Evolutionary conservation across 2,797 vertebrate genomes (phyloP), one percentile per base, ranked within the genome.

Genomic region (Muscicapa comitata): DNA sequence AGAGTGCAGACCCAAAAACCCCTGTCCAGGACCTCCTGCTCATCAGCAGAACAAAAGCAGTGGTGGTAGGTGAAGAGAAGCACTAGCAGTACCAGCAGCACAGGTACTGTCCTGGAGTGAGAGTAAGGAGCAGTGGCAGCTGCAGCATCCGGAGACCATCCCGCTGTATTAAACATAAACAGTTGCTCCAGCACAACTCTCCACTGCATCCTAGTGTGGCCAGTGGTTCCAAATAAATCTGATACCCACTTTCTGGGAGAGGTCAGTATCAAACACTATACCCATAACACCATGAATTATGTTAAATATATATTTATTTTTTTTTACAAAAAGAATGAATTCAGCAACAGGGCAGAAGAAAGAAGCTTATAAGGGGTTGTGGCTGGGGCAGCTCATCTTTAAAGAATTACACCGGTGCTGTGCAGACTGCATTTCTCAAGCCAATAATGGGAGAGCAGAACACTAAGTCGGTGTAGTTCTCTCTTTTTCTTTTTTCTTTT

Each of bases 161-260:
- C 25, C 5, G 21, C 5, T 51, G 0, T 2, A 35, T 31, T 45
- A 38, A 23, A 51, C 7, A 63, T 3, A 37, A 68, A 25, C 16
- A 43, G 25, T 2, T 55, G 25, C 10, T 54, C 57, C 2, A 4
- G 23, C 29, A 29, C 0, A 0, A 50, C n/a, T 53, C 53, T 61
- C 50, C 28, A 18, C 38, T 28, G 29, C 31, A 54, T 17, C 37
- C 43, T 14, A 8, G 10, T 11, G 18, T 0, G 0, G n/a, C 35
- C 28, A 9, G 13, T 11, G 9, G 16, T 13, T 54, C 53, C 37
- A 54, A 70, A 59, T 40, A 76, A 51, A 59, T 11, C 37, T 3
- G 2, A 35, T 9, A 33, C 2, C 19, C 42, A 9, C 8, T 33
- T 73, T 61, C 59, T 55, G 53, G 59, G 58, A 81, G 8, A 66